Evolutionary conservation across 2,888 invertebrate genomes (phyloP).

Genomic region (Macroteleia sp.): DNA sequence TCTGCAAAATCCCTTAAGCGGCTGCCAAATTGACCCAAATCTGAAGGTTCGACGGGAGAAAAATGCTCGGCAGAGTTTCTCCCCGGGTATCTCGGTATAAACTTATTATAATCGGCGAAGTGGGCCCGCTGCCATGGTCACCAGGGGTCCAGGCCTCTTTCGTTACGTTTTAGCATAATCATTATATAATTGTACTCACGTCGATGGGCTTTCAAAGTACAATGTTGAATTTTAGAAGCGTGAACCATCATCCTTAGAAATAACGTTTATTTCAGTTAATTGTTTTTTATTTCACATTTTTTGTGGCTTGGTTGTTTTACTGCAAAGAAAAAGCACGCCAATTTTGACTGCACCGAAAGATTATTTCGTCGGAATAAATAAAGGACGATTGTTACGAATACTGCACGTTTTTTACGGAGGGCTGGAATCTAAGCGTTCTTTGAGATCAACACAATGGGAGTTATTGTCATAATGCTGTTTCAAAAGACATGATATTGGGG

Average conservation of each 20-base stretch:
- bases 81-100: slow-evolving; percentile 66
- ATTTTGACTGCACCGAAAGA: slow-evolving; percentile 50
- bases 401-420: not conserved
- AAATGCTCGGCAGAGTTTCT: slow-evolving; percentile 31
- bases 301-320: slow-evolving; percentile 4
- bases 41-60: slow-evolving; percentile 34
- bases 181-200: slow-evolving; percentile 57
- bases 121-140: slow-evolving; percentile 32
- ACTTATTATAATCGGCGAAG: slow-evolving; percentile 61
- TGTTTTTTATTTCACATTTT: slow-evolving; percentile 50
- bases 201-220: slow-evolving; percentile 26
- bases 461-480: slow-evolving; percentile 36
- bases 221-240: slow-evolving; percentile 46
- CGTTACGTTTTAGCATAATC: slow-evolving; percentile 59
- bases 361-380: slow-evolving; percentile 49
- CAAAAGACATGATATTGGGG: not conserved
- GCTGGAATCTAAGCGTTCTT: slow-evolving; percentile 19
- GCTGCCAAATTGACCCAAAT: slow-evolving; percentile 67
- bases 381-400: slow-evolving; percentile 40
- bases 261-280: slow-evolving; percentile 40
- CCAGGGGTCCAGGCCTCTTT: slow-evolving; percentile 55
- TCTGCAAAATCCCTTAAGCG: slow-evolving; percentile 65
- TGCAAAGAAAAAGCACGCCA: slow-evolving; percentile 25
- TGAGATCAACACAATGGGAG: slow-evolving; percentile 27
- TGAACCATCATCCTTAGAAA: slow-evolving; percentile 20